Conservation (phyloP, 2,113 vertebrate species). For the Lipophrys pholis region DNA sequence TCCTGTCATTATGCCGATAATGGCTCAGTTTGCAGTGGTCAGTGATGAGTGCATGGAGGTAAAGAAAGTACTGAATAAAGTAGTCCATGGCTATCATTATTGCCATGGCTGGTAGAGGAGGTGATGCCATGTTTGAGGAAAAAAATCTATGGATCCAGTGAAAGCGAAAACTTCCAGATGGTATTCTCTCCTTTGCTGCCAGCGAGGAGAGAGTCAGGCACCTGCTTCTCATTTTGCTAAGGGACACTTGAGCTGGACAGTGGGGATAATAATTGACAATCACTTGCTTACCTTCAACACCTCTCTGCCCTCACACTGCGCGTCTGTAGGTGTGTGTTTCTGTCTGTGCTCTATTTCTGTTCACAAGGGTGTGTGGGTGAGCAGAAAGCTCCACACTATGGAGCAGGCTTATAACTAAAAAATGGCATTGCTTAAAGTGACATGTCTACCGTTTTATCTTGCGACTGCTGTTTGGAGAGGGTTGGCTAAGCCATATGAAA, state of each 20-base stretch:
- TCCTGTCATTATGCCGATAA: no score
- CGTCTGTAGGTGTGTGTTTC: slow-evolving; percentile 51
- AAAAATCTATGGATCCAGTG: background rate
- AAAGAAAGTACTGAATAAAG: background rate
- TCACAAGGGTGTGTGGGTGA: slow-evolving; percentile 56
- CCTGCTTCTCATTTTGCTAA: slow-evolving; percentile 1
- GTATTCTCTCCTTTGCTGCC: background rate
- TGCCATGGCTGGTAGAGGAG: no score
- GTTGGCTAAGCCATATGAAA: background rate
- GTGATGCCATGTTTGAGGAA: background rate
- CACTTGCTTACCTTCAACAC: slow-evolving; percentile 28
- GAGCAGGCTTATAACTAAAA: slow-evolving; percentile 19
- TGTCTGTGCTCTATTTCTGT: slow-evolving; percentile 55
- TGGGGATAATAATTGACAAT: slow-evolving; percentile 19
- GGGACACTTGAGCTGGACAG: background rate
- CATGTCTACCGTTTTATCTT: background rate
- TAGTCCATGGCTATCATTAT: background rate
- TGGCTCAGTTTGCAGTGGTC: background rate
- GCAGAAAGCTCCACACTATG: slow-evolving; percentile 29
- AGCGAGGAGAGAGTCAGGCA: background rate
- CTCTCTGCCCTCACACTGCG: slow-evolving; percentile 36
- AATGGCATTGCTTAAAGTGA: slow-evolving; percentile 22
- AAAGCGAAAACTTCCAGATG: background rate
- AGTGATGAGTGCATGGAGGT: background rate
- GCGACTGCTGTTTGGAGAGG: slow-evolving; percentile 13